phyloP scores from a whole-genome alignment of 2,113 vertebrate species.

The Pseudorasbora parva region DNA sequence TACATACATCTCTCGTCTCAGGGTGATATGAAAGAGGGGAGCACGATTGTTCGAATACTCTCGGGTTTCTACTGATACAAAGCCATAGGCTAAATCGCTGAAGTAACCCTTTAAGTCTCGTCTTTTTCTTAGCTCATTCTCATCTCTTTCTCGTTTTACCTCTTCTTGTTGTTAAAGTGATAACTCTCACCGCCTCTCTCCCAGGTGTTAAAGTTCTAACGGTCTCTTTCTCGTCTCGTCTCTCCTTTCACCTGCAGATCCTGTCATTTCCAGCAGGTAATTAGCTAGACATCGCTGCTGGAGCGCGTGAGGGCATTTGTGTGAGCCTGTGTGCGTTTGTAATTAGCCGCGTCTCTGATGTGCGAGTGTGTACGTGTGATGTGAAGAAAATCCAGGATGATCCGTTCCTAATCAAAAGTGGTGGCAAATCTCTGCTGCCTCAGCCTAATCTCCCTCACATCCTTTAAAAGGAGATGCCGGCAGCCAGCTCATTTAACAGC shows the following conservation, averaged over 20 bases:
- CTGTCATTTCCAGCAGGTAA: slow-evolving; percentile 37
- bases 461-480: slow-evolving; percentile 41
- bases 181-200: background rate
- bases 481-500: slow-evolving; percentile 56
- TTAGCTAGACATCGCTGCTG: slow-evolving; percentile 12
- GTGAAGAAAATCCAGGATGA: slow-evolving; percentile 58
- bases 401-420: slow-evolving; percentile 56
- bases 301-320: slow-evolving; percentile 37
- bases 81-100: no score
- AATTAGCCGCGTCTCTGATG: slow-evolving; percentile 48
- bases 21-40: no score
- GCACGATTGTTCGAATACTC: no score
- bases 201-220: background rate
- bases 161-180: slow-evolving; percentile 22
- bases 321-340: slow-evolving; percentile 33
- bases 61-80: no score
- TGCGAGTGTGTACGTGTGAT: slow-evolving; percentile 42
- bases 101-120: no score
- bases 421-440: slow-evolving; percentile 52
- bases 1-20: no score
- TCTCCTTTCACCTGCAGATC: slow-evolving; percentile 41
- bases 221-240: slow-evolving; percentile 18
- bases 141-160: slow-evolving; percentile 44
- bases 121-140: slow-evolving; percentile 9
- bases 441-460: slow-evolving; percentile 50